Evolutionary conservation across 2,113 vertebrate genomes (phyloP).

Genomic region (Sander lucioperca): DNA sequence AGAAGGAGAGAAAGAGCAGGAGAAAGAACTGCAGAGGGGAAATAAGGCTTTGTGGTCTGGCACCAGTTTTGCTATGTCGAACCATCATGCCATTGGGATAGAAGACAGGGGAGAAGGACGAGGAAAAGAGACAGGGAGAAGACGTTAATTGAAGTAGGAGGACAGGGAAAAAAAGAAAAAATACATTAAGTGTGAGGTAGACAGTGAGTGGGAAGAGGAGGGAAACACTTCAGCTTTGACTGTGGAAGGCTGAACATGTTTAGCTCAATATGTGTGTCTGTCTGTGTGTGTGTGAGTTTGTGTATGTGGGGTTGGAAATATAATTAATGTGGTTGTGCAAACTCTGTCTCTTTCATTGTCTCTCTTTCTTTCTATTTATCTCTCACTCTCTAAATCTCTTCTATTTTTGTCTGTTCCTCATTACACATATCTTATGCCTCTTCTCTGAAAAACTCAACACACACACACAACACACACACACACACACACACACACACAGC

Average conservation of each 20-base stretch:
- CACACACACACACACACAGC: neutral
- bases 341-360: conserved; percentile 25
- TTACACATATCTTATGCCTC: conserved; percentile 31
- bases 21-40: conserved; percentile 61
- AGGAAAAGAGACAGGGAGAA: conserved; percentile 25
- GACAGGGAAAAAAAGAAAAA: conserved; percentile 1
- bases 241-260: conserved; percentile 14
- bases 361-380: conserved; percentile 23
- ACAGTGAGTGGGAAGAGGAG: conserved; percentile 24
- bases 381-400: conserved; percentile 3
- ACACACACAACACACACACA: neutral
- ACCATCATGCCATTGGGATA: conserved; percentile 57
- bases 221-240: conserved; percentile 39
- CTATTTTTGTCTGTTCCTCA: conserved; percentile 40
- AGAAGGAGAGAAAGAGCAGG: conserved; percentile 46
- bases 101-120: conserved; percentile 24
- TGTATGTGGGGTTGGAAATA: conserved; percentile 65
- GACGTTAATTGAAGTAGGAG: conserved; percentile 34
- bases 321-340: conserved; percentile 72
- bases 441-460: conserved; percentile 3
- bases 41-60: conserved; percentile 76
- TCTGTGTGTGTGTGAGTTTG: conserved; percentile 52
- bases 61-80: conserved; percentile 67
- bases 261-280: conserved; percentile 34
- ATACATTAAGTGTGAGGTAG: conserved; percentile 25